Conservation (phyloP, 2,797 vertebrate species). For the Pipistrellus kuhlii region DNA sequence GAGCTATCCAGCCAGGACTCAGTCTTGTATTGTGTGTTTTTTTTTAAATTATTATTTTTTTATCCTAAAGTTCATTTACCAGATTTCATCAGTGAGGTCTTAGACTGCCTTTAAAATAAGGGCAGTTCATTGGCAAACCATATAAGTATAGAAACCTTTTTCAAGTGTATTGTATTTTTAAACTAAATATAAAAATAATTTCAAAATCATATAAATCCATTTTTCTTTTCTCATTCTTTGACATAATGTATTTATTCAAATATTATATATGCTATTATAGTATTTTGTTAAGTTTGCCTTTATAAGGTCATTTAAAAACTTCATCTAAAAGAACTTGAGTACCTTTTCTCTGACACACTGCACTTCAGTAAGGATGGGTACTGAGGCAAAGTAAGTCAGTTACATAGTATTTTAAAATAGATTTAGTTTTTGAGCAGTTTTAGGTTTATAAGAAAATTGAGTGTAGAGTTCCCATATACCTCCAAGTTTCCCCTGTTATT, state of each 20-base stretch:
- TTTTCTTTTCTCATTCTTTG: background rate
- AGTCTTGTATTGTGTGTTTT: background rate
- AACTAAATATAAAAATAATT: conserved; percentile 8
- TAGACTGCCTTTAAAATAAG: conserved; percentile 78
- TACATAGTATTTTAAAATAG: background rate
- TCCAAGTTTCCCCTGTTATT: background rate
- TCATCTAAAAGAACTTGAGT: background rate
- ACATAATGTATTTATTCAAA: conserved; percentile 7
- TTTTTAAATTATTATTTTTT: background rate
- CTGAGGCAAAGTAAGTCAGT: background rate
- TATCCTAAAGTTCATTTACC: conserved; percentile 85
- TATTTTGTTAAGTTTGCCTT: background rate
- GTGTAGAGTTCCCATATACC: background rate
- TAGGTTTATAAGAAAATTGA: background rate
- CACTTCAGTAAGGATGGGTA: background rate
- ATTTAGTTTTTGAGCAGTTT: background rate
- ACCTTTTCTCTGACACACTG: background rate
- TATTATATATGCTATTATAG: background rate
- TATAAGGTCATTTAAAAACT: conserved; percentile 11
- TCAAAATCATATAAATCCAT: background rate
- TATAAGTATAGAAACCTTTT: conserved; percentile 74
- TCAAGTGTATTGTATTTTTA: conserved; percentile 55
- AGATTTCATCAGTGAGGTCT: conserved; percentile 79
- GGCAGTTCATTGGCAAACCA: conserved; percentile 71
- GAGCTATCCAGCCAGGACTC: background rate